These are phyloP conservation scores for Hedychridium roseum DNA, from an alignment of 2,888 invertebrate species.

Conservation along the genomic window DNA sequence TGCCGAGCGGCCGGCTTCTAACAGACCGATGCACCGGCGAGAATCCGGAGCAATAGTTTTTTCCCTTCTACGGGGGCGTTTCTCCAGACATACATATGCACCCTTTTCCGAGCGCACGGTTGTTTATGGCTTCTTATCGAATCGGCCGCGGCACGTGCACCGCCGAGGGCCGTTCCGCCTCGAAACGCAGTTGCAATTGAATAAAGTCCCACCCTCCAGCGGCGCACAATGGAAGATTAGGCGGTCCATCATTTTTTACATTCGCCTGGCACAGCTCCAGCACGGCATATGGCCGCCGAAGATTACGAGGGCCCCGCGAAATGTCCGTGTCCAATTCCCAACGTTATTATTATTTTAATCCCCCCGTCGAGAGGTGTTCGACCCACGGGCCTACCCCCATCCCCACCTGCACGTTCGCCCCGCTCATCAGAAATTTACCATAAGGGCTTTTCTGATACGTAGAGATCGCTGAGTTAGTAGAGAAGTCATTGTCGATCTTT, in stretches of 20 bases:
- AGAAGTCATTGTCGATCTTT: too few relatives aligned
- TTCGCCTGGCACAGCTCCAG: conserved; percentile 55
- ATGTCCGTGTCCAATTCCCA: conserved; percentile 56
- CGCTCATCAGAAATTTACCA: too few relatives aligned
- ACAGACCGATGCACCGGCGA: too few relatives aligned
- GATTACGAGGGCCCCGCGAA: conserved; percentile 55
- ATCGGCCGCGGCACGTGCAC: neutral
- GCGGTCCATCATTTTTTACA: conserved; percentile 50
- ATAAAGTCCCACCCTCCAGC: conserved; percentile 47
- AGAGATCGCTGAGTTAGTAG: too few relatives aligned
- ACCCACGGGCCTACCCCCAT: too few relatives aligned
- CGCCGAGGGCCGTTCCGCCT: neutral
- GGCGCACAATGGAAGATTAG: conserved; percentile 52
- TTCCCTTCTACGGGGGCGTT: too few relatives aligned
- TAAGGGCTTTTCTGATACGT: too few relatives aligned
- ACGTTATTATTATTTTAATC: conserved; percentile 59
- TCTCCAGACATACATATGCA: neutral
- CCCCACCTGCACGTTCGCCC: neutral
- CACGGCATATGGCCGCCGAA: conserved; percentile 55
- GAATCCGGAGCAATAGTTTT: too few relatives aligned
- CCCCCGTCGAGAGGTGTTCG: conserved; percentile 43
- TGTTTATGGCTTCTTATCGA: neutral
- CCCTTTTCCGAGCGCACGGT: conserved; percentile 2
- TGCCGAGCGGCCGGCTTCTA: too few relatives aligned
- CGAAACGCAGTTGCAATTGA: conserved; percentile 50